A percentile compares a stretch with the other conserved stretches of the same genome.
phyloP scores from a whole-genome alignment of 2,113 vertebrate genomes.

The Thryonomys swinderianus region DNA sequence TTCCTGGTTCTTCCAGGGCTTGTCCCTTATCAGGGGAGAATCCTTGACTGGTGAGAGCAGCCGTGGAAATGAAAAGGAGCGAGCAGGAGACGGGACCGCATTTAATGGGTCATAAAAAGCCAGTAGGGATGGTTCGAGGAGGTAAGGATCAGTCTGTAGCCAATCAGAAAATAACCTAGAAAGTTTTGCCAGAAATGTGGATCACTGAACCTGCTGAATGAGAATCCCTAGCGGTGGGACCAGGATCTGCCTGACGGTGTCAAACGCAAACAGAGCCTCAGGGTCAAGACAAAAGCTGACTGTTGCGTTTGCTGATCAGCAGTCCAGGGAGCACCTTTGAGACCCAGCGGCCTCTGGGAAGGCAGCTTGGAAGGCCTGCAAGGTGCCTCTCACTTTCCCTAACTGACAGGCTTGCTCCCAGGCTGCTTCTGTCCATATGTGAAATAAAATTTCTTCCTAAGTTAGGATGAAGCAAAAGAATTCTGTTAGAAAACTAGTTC shows the following conservation, averaged over 20 bases:
- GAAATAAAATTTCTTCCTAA: background rate
- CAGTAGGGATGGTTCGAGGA: background rate
- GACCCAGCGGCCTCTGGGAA: background rate
- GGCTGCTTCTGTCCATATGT: background rate
- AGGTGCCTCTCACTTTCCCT: background rate
- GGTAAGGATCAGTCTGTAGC: background rate
- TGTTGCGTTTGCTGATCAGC: background rate
- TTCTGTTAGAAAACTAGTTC: background rate
- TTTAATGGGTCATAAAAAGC: background rate
- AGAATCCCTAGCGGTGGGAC: background rate
- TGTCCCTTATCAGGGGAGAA: background rate
- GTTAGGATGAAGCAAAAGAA: background rate
- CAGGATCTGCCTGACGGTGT: background rate
- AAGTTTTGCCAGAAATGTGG: background rate
- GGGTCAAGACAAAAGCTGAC: background rate
- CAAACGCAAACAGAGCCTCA: background rate
- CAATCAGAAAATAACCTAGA: background rate
- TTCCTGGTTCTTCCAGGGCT: background rate
- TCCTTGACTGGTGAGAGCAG: background rate
- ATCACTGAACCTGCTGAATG: background rate
- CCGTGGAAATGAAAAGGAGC: background rate
- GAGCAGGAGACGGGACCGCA: background rate
- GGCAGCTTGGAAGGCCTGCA: too few species aligned
- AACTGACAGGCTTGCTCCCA: background rate
- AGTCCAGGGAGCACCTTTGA: background rate